A percentile compares a stretch with the other conserved stretches of the same genome.
Evolutionary conservation across 2,113 vertebrate genomes (phyloP).

Genomic region (Gavia stellata): DNA sequence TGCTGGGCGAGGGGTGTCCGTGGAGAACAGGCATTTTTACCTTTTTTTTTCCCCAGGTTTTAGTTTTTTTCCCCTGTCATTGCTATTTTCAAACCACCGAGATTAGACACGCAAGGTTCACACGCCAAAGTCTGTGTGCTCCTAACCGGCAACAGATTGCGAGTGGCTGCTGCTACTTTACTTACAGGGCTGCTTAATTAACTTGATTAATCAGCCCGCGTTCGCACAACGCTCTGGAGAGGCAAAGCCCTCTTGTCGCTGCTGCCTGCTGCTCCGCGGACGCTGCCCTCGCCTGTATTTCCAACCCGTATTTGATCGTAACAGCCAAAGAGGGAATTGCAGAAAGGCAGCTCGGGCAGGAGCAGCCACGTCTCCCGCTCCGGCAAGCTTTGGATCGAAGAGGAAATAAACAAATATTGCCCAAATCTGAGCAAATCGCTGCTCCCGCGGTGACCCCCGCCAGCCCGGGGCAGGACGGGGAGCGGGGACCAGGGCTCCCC

Average conservation of each 20-base stretch:
- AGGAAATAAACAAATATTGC: neutral
- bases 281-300: neutral
- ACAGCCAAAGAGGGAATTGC: neutral
- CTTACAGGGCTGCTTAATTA: conserved; percentile 39
- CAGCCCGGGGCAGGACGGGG: neutral
- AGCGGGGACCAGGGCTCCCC: rapidly evolving
- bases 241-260: neutral
- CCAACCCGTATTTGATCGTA: neutral
- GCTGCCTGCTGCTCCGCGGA: neutral
- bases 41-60: neutral
- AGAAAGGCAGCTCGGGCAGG: neutral
- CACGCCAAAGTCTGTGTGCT: neutral
- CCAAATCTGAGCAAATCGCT: neutral
- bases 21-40: neutral
- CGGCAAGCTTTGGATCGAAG: neutral
- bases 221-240: neutral
- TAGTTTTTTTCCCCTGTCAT: neutral
- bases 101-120: neutral
- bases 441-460: rapidly evolving
- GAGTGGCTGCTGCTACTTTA: conserved; percentile 23
- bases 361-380: neutral
- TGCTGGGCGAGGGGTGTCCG: rapidly evolving
- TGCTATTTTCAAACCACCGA: neutral
- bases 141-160: conserved; percentile 10
- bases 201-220: conserved; percentile 32